Evolutionary conservation across 1,140 invertebrate genomes (phyloP), one percentile per base, ranked within the genome.

Genomic region (Bombus pyrosoma): DNA sequence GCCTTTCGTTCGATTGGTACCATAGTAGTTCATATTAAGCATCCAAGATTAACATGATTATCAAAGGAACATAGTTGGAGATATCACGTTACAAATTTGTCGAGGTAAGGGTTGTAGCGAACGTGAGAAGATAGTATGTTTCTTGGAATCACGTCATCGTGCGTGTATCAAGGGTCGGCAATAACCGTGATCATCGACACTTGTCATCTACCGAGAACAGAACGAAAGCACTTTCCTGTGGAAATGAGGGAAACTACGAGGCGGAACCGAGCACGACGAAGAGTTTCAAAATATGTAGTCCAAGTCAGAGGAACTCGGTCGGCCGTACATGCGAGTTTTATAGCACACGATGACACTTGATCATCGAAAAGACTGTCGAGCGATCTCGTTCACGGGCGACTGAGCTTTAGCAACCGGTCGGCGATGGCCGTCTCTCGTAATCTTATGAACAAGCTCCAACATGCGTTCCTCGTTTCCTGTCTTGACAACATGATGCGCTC

Each of bases 261-360:
- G 25, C 18, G 39, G 41, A 66, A n/a, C 22, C 22, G 80, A 34
- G 18, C 28, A 22, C n/a, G 9, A 59, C 39, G 10, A 43, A 32
- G 18, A n/a, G 12, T 41, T 57, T 59, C 47, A 71, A 71, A 59
- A 37, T 84, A 71, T 6, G 18, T 22, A 22, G 47, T 22, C 18
- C 18, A 53, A 22, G 34, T 64, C 15, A 22, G 32, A 66, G 25
- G 47, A 76, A 2, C 9, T 15, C 3, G 41, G 25, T 1, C 39
- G 68, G 32, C 66, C 57, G 18, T 72, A 53, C n/a, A 71, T 71
- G 53, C 74, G 22, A 62, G 37, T 68, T 80, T 47, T 73, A 64
- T 68, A 71, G 57, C 68, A 73, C 39, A 28, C 68, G 83, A 41
- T 77, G 47, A 47, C 53, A 37, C 77, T 85, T 34, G 83, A 84